A percentile compares a stretch with the other conserved stretches of the same genome.
Evolutionary conservation across 2,888 invertebrate genomes (phyloP).

Genomic region (Caenorhabditis sp.): DNA sequence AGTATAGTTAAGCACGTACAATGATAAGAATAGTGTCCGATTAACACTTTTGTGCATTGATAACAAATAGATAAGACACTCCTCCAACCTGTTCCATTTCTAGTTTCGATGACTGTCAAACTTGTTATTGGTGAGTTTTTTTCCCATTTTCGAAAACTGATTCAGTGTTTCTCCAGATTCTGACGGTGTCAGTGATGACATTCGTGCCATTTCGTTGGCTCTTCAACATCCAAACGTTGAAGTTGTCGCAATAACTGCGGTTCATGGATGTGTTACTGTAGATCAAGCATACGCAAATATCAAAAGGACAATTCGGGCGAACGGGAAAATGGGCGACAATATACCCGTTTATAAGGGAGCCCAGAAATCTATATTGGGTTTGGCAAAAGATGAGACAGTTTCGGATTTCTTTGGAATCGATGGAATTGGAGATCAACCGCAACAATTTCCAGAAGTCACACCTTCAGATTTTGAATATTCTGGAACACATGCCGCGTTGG

Average conservation of each 20-base stretch:
- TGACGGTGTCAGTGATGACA: constrained; percentile 65
- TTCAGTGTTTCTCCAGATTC: constrained; percentile 50
- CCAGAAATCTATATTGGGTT: constrained; percentile 21
- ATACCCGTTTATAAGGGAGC: constrained; percentile 69
- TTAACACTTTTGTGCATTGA: background rate
- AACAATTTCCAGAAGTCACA: constrained; percentile 48
- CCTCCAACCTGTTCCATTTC: background rate
- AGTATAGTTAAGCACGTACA: background rate
- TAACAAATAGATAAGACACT: background rate
- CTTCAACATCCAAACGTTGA: constrained; percentile 41
- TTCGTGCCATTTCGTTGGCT: constrained; percentile 62
- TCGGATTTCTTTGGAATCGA: constrained; percentile 57
- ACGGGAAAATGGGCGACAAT: constrained; percentile 27
- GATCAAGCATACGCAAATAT: constrained; percentile 66
- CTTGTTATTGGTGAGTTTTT: constrained; percentile 5
- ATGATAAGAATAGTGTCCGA: background rate
- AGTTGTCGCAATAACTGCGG: constrained; percentile 52
- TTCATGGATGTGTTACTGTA: constrained; percentile 61
- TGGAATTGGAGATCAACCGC: constrained; percentile 58
- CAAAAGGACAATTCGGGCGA: constrained; percentile 62
- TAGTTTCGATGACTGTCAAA: background rate
- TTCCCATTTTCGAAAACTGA: background rate
- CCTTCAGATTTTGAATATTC: constrained; percentile 15
- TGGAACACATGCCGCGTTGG: constrained; percentile 25
- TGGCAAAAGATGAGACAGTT: constrained; percentile 44